Evolutionary conservation across 2,113 vertebrate genomes (phyloP), one percentile per base, ranked within the genome.

Genomic region (Aphyosemion australe): DNA sequence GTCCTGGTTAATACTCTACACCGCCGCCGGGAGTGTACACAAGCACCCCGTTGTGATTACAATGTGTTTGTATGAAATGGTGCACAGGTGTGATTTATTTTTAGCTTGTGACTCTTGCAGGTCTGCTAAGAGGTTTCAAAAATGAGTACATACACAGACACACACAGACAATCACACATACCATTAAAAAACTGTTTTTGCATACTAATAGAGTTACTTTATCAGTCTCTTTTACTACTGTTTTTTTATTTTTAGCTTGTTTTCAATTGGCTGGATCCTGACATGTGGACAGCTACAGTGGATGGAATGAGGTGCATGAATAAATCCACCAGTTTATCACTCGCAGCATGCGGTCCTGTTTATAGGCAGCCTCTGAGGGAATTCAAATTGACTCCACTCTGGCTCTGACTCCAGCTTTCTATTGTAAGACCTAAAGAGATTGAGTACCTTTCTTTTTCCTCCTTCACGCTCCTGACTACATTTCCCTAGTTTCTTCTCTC

Each of bases 251-350:
- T 37, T 56, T 49, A 20, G 15, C 0, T 45, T 62, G 65, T 4
- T 45, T 51, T 76, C 60, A 72, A 10, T 50, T 45, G 20, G 46
- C 42, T 68, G 54, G 57, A 72, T 73, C 51, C 47, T 31, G 66
- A 74, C 63, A 68, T 73, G 72, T 70, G 70, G 79, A 78, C 47
- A 42, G 70, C 77, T 68, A 56, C 72, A 68, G 69, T 61, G 52
- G 43, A 31, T 50, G 56, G 64, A 55, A 80, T 69, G 75, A 84
- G 68, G 65, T 71, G 59, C 67, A 66, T 81, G 66, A 83, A 88
- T 82, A 82, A 79, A 87, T 76, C 76, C 72, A 64, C 61, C 31
- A 53, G 76, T 84, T 85, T 83, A 87, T 87, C 80, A 59, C 80
- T 68, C 83, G 47, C 83, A 80, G 72, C 78, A 86, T 80, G 83